Conservation (phyloP, 2,113 vertebrate genomes). For the Ageneiosus marmoratus region DNA sequence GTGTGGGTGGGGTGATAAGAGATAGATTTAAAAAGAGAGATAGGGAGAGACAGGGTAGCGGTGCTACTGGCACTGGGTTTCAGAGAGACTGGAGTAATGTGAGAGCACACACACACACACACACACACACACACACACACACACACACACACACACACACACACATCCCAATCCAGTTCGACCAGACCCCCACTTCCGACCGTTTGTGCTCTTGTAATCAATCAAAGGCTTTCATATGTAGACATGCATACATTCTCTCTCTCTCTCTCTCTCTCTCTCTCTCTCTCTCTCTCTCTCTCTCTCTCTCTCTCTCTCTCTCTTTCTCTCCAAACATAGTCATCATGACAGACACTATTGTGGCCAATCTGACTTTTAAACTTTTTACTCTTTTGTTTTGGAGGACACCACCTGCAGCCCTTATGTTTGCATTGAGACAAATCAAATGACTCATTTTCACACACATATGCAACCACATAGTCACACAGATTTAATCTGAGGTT, state of each 20-base stretch:
- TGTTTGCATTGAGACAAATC: background rate
- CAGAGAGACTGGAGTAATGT: constrained; percentile 45
- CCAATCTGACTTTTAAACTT: constrained; percentile 9
- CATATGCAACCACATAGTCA: background rate
- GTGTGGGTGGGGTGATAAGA: constrained; percentile 11
- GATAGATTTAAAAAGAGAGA: constrained; percentile 35
- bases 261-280: background rate
- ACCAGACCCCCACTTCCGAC: constrained; percentile 14
- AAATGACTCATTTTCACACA: background rate
- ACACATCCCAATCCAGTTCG: background rate
- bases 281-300: background rate
- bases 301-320: background rate
- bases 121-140: constrained; percentile 11
- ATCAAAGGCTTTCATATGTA: background rate
- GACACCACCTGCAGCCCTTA: background rate
- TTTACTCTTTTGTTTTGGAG: background rate
- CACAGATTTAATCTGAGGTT: constrained; percentile 29
- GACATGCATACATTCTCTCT: background rate
- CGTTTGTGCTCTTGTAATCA: background rate
- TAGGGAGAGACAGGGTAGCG: constrained; percentile 12
- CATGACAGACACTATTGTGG: constrained; percentile 14
- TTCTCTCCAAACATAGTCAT: background rate
- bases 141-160: background rate
- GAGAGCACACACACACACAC: background rate
- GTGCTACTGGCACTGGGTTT: constrained; percentile 46